Base-by-base conservation (phyloP, 2,888 invertebrate species). In the Papilio demoleus region DNA sequence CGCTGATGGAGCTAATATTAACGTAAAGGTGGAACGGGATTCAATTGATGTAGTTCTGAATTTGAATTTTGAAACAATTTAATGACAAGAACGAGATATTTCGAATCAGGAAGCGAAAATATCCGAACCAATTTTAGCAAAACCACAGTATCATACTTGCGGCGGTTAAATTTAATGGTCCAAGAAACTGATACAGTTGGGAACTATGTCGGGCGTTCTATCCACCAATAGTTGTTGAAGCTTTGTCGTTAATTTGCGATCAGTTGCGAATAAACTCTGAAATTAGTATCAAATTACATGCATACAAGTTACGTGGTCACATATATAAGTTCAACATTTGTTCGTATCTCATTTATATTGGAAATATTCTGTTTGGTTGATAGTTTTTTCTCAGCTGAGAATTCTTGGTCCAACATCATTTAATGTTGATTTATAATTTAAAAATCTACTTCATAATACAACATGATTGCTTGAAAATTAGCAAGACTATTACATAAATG, bases 161-260 rank as follows among this genome's bases (percentile, higher is more conserved):
- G 66, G 67, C 70, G 68, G 70, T 69, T 64, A 70, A 76, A 75
- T 75, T 75, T 76, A 74, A 76, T 72, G 70, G 38, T 36, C 38
- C 70, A 70, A 71, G 74, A 71, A 72, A 75, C 73, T 73, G 77
- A 78, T 77, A 77, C 74, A 75, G 74, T 79, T 74, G 65, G 61
- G 63, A 83, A 81, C 82, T 81, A 80, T 80, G 76, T 77, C 71
- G 77, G 70, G 71, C 68, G 72, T 70, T 73, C 67, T 65, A 69
- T 72, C 60, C 67, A 59, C 56, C 31, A 36, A 68, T 68, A 74
- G 75, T 75, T 71, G 71, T 67, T 75, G 70, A 71, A 71, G 72
- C 79, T 75, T 73, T 77, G 75, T 79, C 81, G 78, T 73, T 71
- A 80, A 81, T 80, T 81, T 79, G 80, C 77, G 75, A 74, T 36